Base-by-base conservation (phyloP, 2,888 invertebrate species). In the Nemotelus nigrinus region DNA sequence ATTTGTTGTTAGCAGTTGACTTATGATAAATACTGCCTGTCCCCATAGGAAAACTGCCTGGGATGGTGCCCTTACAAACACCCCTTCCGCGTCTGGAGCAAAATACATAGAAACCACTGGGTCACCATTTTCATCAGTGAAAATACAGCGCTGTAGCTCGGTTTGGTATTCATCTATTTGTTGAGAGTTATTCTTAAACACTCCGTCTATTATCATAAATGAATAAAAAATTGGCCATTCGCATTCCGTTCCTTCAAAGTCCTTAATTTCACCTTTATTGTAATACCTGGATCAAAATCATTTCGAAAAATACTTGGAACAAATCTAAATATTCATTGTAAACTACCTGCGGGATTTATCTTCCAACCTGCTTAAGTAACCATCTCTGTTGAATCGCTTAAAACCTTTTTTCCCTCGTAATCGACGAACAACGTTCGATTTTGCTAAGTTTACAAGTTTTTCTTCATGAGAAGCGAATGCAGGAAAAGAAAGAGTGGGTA, bases 151-250 rank as follows among this genome's bases (percentile, higher is more conserved):
- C 83, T 96, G 93, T 58, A 98, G 87, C 80, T 97, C 89, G 81
- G 92, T 92, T 87, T 97, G 95, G 87, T 96, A 99, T 84, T 96
- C 94, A 80, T 95, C 93, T n/a, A 96, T 94, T 89, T 97, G 96
- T 75, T 96, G 95, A 2, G 94, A 93, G 80, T 95, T 88, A 39
- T 94, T 92, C 83, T 94, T 93, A 85, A 96, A 96, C 70, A 96
- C 95, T 7, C 98, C 97, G 86, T 99, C 98, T 82, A 99, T 96
- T 68, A 98, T 95, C 93, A 99, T 94, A 86, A 94, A 94, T 63
- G 97, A 93, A 84, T 94, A 97, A 87, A 99, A 98, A 71, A 99
- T 87, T 0, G 99, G 99, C 98, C 99, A 99, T 86, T 99, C 98
- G 81, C 96, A 96, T 88, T 99, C 99, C 10, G 99, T 91, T 63